Conservation (phyloP, 2,888 invertebrate genomes). For the Seladonia tumulorum region DNA sequence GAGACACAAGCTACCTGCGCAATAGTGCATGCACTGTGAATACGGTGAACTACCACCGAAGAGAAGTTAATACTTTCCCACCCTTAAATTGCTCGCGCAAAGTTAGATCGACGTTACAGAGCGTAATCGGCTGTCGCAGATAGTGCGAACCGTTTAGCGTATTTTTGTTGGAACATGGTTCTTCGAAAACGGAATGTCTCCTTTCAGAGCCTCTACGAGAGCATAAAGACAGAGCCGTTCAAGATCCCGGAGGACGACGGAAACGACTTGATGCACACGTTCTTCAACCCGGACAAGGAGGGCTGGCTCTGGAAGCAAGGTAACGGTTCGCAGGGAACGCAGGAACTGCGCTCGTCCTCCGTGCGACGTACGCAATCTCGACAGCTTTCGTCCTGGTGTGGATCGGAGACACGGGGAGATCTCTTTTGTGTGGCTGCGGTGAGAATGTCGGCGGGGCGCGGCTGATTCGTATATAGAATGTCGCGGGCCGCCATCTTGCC, state of each 20-base stretch:
- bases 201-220: slow-evolving; percentile 95
- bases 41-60: not conserved
- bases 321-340: slow-evolving; percentile 71
- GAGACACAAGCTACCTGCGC: not conserved
- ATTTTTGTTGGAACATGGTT: not conserved
- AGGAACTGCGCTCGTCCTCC: slow-evolving; percentile 8
- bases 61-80: not conserved
- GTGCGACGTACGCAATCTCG: slow-evolving; percentile 13
- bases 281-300: slow-evolving; percentile 99
- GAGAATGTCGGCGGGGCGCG: slow-evolving; percentile 35
- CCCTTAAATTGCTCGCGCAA: not conserved
- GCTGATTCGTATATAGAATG: slow-evolving; percentile 34
- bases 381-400: slow-evolving; percentile 44
- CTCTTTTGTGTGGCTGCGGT: slow-evolving; percentile 42
- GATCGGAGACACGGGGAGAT: slow-evolving; percentile 36
- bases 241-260: slow-evolving; percentile 99
- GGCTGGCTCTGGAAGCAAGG: slow-evolving; percentile 99
- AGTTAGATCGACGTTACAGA: not conserved
- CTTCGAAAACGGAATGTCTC: not conserved
- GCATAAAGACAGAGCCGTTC: slow-evolving; percentile 99
- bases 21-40: not conserved
- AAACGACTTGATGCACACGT: slow-evolving; percentile 99
- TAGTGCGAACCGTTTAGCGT: not conserved
- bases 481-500: slow-evolving; percentile 19
- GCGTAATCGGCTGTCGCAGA: not conserved